Evolutionary conservation across 2,113 vertebrate species (phyloP).

Genomic region (Symphodus melops): DNA sequence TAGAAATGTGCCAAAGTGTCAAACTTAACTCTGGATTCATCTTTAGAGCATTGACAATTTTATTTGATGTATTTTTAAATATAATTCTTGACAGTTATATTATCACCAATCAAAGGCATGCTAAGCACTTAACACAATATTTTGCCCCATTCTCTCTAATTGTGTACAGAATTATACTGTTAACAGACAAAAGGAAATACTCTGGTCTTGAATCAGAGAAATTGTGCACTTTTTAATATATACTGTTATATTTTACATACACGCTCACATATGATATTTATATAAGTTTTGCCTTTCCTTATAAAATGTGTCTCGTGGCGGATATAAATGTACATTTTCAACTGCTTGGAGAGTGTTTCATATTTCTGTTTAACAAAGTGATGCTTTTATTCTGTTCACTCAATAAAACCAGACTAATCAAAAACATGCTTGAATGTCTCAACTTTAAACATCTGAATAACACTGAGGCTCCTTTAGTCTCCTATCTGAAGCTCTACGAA

Average conservation of each 20-base stretch:
- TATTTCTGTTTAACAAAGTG: slow-evolving; percentile 15
- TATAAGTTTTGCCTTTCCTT: slow-evolving; percentile 37
- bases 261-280: slow-evolving; percentile 36
- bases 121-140: slow-evolving; percentile 34
- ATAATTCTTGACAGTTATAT: slow-evolving; percentile 26
- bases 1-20: slow-evolving; percentile 44
- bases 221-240: slow-evolving; percentile 23
- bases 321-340: slow-evolving; percentile 32
- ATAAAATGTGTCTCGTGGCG: slow-evolving; percentile 22
- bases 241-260: slow-evolving; percentile 10
- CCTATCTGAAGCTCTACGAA: not conserved
- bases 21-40: not conserved
- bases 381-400: slow-evolving; percentile 47
- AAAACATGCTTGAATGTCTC: not conserved
- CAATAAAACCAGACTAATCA: slow-evolving; percentile 68
- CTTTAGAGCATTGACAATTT: slow-evolving; percentile 13
- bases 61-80: slow-evolving; percentile 23
- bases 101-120: slow-evolving; percentile 28
- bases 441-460: not conserved
- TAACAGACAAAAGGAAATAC: slow-evolving; percentile 7
- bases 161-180: slow-evolving; percentile 28
- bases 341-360: slow-evolving; percentile 10
- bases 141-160: not conserved
- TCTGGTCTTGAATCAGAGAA: slow-evolving; percentile 19
- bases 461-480: not conserved